These are phyloP conservation scores for Dasypus novemcinctus DNA, from an alignment of 2,113 vertebrate species.

Conservation along the genomic window DNA sequence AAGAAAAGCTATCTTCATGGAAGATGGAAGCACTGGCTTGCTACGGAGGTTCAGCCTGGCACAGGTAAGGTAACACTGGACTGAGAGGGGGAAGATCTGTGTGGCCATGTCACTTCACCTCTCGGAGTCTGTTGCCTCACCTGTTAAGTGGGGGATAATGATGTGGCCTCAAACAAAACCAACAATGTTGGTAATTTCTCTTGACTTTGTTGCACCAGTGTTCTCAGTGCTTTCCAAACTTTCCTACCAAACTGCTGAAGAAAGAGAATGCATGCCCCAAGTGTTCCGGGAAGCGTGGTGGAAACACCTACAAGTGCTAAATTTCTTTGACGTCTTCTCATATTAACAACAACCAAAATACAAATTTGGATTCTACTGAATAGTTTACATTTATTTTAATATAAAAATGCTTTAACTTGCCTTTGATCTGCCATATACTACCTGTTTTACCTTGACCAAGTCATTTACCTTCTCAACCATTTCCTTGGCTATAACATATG, in stretches of 20 bases:
- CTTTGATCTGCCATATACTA: not conserved
- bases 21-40: not conserved
- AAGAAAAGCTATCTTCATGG: not conserved
- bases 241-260: not conserved
- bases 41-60: not conserved
- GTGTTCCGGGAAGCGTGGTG: not conserved
- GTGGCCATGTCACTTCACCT: not conserved
- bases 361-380: not conserved
- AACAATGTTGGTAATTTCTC: not conserved
- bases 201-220: not conserved
- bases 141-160: not conserved
- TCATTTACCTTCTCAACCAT: not conserved
- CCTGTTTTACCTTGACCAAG: not conserved
- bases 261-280: not conserved
- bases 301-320: not conserved
- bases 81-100: not conserved
- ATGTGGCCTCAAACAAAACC: not conserved
- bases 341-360: not conserved
- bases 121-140: not conserved
- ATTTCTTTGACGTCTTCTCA: not conserved
- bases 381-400: not conserved
- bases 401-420: constrained; percentile 7
- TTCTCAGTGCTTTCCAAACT: not conserved
- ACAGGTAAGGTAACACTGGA: not conserved
- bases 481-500: not conserved